Evolutionary conservation across 2,888 invertebrate species (phyloP).

Genomic region (Dryadula phaetusa): DNA sequence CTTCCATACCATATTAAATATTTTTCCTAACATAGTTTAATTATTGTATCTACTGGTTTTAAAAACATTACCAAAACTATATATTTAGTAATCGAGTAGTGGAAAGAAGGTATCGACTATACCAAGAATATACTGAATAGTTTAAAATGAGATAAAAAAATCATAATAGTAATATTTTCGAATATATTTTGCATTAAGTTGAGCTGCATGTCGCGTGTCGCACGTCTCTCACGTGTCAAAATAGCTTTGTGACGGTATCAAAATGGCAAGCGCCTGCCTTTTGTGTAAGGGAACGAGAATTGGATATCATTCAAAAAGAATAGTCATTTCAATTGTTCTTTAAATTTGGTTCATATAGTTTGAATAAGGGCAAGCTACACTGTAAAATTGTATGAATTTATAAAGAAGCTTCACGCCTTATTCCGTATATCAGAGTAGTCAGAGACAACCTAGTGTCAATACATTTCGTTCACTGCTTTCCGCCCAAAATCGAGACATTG

Average conservation of each 20-base stretch:
- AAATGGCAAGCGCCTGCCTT: slow-evolving; percentile 24
- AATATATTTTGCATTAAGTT: slow-evolving; percentile 16
- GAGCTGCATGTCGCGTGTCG: slow-evolving; percentile 15
- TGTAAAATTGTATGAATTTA: not conserved
- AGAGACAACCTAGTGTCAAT: no score
- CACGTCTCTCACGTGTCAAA: slow-evolving; percentile 26
- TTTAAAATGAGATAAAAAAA: not conserved
- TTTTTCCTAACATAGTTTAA: no score
- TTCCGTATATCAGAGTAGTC: no score
- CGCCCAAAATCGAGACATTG: no score
- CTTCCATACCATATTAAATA: no score
- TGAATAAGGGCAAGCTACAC: not conserved
- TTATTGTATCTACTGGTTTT: no score
- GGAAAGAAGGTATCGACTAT: no score
- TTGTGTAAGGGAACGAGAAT: slow-evolving; percentile 22
- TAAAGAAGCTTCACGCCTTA: no score
- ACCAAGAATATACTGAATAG: no score
- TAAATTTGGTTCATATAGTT: slow-evolving; percentile 1
- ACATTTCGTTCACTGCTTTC: no score
- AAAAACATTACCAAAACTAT: no score
- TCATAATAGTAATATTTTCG: not conserved
- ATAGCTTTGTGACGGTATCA: slow-evolving; percentile 25
- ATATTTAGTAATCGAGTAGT: no score
- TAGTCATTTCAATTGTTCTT: slow-evolving; percentile 9
- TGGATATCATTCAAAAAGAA: slow-evolving; percentile 16